phyloP scores from a whole-genome alignment of 2,113 vertebrate genomes.

The Onychostoma macrolepis region DNA sequence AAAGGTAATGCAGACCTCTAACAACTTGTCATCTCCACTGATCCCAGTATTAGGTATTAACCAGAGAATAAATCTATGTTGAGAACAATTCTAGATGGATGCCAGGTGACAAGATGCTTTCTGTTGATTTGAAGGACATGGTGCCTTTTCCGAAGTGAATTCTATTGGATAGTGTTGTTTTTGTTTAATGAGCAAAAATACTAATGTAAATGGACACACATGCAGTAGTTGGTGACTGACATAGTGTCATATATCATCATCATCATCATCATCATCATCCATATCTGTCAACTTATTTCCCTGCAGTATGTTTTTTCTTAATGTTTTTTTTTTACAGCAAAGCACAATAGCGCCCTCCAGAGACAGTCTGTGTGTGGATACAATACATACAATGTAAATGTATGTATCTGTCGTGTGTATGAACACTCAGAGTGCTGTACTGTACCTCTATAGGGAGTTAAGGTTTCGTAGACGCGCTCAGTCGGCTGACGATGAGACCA shows the following conservation, averaged over 20 bases:
- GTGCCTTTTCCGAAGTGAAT: slow-evolving; percentile 14
- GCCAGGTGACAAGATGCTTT: slow-evolving; percentile 53
- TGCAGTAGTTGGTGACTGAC: not conserved
- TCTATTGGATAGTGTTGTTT: not conserved
- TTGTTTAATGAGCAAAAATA: not conserved
- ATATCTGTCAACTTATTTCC: not conserved
- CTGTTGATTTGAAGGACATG: slow-evolving; percentile 24
- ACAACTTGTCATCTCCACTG: slow-evolving; percentile 2
- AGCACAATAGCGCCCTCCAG: slow-evolving; percentile 21
- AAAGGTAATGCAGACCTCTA: slow-evolving; percentile 80
- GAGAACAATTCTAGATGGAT: slow-evolving; percentile 46
- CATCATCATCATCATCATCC: not conserved
- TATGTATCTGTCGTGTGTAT: not conserved
- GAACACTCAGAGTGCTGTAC: slow-evolving; percentile 39
- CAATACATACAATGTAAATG: not conserved
- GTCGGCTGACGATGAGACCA: slow-evolving; percentile 78
- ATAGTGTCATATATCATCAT: not conserved
- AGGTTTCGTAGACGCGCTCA: slow-evolving; percentile 76
- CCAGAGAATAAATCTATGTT: not conserved
- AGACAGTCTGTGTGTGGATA: not conserved
- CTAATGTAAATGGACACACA: not conserved
- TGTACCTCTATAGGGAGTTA: slow-evolving; percentile 75
- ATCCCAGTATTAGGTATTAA: slow-evolving; percentile 8
- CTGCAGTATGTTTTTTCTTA: not conserved
- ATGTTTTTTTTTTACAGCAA: not conserved